Evolutionary conservation across 2,797 vertebrate species (phyloP), one percentile per base, ranked within the genome.

Genomic region (Onychomys leucogaster): DNA sequence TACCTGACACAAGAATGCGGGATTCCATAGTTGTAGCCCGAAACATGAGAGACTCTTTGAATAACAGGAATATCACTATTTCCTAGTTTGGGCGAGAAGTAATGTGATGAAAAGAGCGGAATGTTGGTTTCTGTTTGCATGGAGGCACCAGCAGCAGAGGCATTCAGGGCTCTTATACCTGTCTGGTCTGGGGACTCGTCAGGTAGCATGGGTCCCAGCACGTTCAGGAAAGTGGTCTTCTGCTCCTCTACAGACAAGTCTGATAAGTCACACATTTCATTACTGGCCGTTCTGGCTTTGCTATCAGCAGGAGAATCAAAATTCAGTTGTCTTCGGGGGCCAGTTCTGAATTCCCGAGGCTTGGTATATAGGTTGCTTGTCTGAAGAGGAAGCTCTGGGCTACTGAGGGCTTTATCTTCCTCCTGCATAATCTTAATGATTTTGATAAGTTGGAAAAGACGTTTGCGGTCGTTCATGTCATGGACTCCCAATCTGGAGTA

Each of bases 11-110:
- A 98, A 95, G 98, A 99, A 98, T 98, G 98, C 92, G 99, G 99
- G 34, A 99, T 98, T 97, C 99, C 99, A 0, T 99, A 99, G 98
- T 99, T 99, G 98, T 99, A 99, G 23, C 99, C 99, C 34, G 98
- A 98, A 98, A 98, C 91, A 98, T 98, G 98, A 98, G 98, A 98
- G 91, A 99, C 98, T 98, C 98, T 99, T 97, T 99, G 99, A 96
- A 99, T 92, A 55, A 98, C 73, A 61, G 98, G 99, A 97, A 93
- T 83, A 89, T 98, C 98, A 73, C 89, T 94, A 94, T 98, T 96
- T 14, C 97, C 98, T 29, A 98, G 80, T 57, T 98, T 65, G 84
- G 98, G n/a, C 89, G 96, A 96, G 95, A 98, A 96, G 88, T 97
- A 94, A 94, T 96, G 97, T 80, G 98, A 97, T 82, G 97, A 95